Evolutionary conservation across 2,113 vertebrate species (phyloP), one percentile per base, ranked within the genome.

Genomic region (Polypterus bichir): DNA sequence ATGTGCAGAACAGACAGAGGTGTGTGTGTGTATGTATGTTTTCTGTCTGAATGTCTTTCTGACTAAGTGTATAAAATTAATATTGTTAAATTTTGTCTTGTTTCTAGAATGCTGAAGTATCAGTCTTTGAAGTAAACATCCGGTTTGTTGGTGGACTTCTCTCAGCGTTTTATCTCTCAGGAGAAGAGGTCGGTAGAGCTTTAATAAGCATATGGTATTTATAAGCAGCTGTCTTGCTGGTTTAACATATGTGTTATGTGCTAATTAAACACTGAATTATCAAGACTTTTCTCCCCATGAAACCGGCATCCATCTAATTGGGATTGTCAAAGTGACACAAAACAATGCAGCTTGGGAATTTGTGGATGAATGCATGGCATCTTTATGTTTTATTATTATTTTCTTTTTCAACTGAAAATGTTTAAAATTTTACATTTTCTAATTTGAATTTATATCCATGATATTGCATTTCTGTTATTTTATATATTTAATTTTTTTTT

Each of bases 81-180:
- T 3, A 58, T 47, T 73, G 59, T 73, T 8, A 4, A 64, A 27
- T 48, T 60, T 2, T 76, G 76, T 76, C 80, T 4, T 79, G 74
- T 74, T 62, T 54, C 56, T 79, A 99, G 96, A 95, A 99, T 44
- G 89, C 91, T 45, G 96, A 98, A 71, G 87, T 98, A 70, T 99
- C 96, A 0, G 92, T 99, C 68, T 99, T 99, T 74, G 95, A 99
- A 87, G 95, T 98, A 68, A 99, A 98, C 74, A 99, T 99, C 68
- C 91, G 96, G 58, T 98, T 98, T 65, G 93, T 97, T 1, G 96
- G 96, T 68, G 96, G 96, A 66, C 84, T 98, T 1, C 91, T 99
- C 66, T 96, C 96, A 27, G 96, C 96, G 11, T 99, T 97, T 77
- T 98, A 97, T 76, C 87, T 99, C 72, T 96, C 93, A 61, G 95